phyloP scores from a whole-genome alignment of 2,888 invertebrate species.

The Eristalis arbustorum region DNA sequence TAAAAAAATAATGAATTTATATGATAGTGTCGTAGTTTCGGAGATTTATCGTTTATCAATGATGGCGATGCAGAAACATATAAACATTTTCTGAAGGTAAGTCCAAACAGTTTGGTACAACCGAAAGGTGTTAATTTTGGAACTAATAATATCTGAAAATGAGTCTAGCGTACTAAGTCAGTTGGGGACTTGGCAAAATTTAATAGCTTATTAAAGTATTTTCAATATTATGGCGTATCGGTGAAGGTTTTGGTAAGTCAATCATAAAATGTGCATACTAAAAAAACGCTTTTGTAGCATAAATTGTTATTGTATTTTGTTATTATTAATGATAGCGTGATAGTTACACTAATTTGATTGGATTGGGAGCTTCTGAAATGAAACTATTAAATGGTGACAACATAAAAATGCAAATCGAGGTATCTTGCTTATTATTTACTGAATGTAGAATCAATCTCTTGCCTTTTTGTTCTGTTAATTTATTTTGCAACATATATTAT shows the following conservation, averaged over 20 bases:
- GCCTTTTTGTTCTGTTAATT: not conserved
- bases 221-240: constrained; percentile 81
- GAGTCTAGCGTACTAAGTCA: constrained; percentile 72
- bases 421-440: not conserved
- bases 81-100: constrained; percentile 64
- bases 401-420: constrained; percentile 12
- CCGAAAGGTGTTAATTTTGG: not conserved
- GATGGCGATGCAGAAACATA: constrained; percentile 29
- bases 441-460: not conserved
- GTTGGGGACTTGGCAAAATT: constrained; percentile 69
- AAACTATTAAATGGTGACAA: not conserved
- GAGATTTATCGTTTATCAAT: constrained; percentile 71
- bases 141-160: constrained; percentile 10
- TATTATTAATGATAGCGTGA: constrained; percentile 73
- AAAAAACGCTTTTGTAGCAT: constrained; percentile 17
- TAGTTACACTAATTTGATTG: constrained; percentile 75
- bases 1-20: not conserved
- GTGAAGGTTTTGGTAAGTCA: constrained; percentile 84
- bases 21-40: constrained; percentile 72
- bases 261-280: not conserved
- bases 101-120: not conserved
- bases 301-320: constrained; percentile 4
- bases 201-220: constrained; percentile 54
- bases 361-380: constrained; percentile 69
- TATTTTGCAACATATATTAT: not conserved